phyloP scores from a whole-genome alignment of 2,113 vertebrate species.

The Platichthys stellatus region DNA sequence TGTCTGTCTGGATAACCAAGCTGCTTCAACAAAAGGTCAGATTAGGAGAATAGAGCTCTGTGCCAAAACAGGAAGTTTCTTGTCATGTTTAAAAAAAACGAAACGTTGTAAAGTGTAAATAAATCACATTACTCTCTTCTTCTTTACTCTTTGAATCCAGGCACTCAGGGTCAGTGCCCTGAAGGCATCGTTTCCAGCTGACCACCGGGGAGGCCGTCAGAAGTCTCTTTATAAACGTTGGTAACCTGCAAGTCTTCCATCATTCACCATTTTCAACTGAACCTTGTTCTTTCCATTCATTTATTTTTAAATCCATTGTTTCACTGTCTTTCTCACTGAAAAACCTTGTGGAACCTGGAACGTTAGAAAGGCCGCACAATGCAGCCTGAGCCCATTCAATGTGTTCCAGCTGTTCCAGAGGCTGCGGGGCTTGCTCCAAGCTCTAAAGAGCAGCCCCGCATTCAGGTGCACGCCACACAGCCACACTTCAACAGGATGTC shows the following conservation, averaged over 20 bases:
- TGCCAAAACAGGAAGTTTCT: neutral
- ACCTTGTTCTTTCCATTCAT: neutral
- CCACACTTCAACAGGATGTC: conserved; percentile 18
- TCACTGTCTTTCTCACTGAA: neutral
- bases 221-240: conserved; percentile 20
- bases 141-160: conserved; percentile 20
- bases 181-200: conserved; percentile 33
- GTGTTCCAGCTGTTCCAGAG: conserved; percentile 26
- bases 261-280: neutral
- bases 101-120: neutral
- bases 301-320: neutral
- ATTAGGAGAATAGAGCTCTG: too few relatives aligned
- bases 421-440: conserved; percentile 7
- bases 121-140: neutral
- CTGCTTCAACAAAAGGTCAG: too few relatives aligned
- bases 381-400: conserved; percentile 14
- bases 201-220: conserved; percentile 20
- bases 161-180: conserved; percentile 5
- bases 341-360: conserved; percentile 10
- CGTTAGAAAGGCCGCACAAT: neutral
- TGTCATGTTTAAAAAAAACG: neutral
- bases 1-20: too few relatives aligned
- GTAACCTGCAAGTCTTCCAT: conserved; percentile 1
- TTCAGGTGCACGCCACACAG: conserved; percentile 3
- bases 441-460: conserved; percentile 9